Percentiles rank a stretch among this genome's conserved stretches.
Conservation (phyloP, 2,888 invertebrate genomes). For the Sarcophaga caerulescens region DNA sequence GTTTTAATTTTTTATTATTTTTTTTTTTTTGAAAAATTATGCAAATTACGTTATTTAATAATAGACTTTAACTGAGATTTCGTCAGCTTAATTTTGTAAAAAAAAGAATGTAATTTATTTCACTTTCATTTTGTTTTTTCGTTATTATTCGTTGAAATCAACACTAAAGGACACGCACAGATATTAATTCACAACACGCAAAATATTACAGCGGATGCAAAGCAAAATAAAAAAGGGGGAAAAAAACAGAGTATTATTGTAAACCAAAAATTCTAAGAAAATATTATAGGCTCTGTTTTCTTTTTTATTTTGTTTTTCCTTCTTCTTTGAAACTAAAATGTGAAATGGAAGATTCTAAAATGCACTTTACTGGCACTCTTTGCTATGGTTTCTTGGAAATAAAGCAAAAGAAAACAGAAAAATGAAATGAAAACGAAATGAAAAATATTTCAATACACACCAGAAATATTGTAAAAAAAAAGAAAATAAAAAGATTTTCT, state of each 20-base stretch:
- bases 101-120: not conserved
- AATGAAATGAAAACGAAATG: not conserved
- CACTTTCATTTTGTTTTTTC: not conserved
- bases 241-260: not conserved
- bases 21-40: too few relatives aligned
- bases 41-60: too few relatives aligned
- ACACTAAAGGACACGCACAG: not conserved
- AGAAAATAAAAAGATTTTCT: slow-evolving; percentile 38
- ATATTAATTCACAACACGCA: slow-evolving; percentile 31
- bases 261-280: not conserved
- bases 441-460: slow-evolving; percentile 14
- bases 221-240: too few relatives aligned
- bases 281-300: not conserved
- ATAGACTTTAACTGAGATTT: too few relatives aligned
- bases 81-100: too few relatives aligned
- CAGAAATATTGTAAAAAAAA: not conserved
- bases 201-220: not conserved
- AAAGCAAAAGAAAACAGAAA: not conserved
- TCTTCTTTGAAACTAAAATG: too few relatives aligned
- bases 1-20: too few relatives aligned
- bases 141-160: not conserved
- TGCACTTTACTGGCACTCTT: slow-evolving; percentile 25
- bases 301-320: too few relatives aligned
- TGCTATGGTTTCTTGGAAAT: not conserved
- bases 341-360: slow-evolving; percentile 2